phyloP scores from a whole-genome alignment of 2,888 invertebrate species.

The Andrena trimmerana region DNA sequence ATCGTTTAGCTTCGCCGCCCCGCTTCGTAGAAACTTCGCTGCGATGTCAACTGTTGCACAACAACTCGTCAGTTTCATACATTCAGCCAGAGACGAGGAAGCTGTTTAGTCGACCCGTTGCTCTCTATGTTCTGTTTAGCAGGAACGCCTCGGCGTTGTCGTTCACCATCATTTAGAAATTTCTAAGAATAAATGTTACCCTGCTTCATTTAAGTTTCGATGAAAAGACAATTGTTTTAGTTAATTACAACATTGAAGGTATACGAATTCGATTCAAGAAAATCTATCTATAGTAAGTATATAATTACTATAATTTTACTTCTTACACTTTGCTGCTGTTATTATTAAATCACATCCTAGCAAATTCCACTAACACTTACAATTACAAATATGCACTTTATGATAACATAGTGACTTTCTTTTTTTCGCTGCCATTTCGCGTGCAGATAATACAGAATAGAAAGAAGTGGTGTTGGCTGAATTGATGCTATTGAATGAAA shows the following conservation, averaged over 20 bases:
- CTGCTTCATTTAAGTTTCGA: neutral
- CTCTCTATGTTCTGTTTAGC: neutral
- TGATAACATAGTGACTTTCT: neutral
- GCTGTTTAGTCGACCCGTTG: neutral
- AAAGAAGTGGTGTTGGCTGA: neutral
- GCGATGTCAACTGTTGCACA: slow-evolving; percentile 43
- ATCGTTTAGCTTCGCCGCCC: slow-evolving; percentile 26
- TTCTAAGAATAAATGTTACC: neutral
- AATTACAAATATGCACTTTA: neutral
- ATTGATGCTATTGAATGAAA: neutral
- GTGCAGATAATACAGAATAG: neutral
- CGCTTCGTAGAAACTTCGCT: slow-evolving; percentile 25
- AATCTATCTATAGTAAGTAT: neutral
- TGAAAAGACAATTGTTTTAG: neutral
- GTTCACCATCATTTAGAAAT: neutral
- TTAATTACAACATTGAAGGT: too few species aligned
- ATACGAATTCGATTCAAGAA: neutral
- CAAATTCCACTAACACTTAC: neutral
- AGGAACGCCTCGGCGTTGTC: neutral
- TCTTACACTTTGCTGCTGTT: neutral
- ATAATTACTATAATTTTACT: neutral
- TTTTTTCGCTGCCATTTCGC: neutral
- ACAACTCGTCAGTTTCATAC: slow-evolving; percentile 14
- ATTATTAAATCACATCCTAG: neutral
- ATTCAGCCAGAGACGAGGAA: neutral